These are phyloP conservation scores for Saccostrea glomerata DNA, from an alignment of 1,140 invertebrate genomes.

Conservation along the genomic window DNA sequence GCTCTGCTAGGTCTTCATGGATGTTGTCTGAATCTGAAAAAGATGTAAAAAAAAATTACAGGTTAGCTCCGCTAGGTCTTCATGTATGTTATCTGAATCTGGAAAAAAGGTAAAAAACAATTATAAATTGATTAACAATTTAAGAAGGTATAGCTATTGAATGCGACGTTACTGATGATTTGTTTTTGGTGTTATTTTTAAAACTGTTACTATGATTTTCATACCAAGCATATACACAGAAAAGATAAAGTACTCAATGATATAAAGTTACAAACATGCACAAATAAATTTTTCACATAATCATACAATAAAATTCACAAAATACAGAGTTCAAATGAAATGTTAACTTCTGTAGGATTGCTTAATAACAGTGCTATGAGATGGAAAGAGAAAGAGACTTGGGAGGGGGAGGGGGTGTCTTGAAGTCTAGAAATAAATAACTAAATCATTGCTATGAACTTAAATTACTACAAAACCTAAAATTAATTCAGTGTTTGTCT, in stretches of 20 bases:
- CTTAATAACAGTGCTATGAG: not conserved
- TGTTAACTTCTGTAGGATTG: not conserved
- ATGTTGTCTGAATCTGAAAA: slow-evolving; percentile 78
- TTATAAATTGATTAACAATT: slow-evolving; percentile 80
- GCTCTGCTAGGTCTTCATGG: slow-evolving; percentile 86
- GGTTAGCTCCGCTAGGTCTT: slow-evolving; percentile 90
- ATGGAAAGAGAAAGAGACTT: not conserved
- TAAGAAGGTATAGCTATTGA: not conserved
- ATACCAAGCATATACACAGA: too few species aligned
- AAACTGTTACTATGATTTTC: not conserved
- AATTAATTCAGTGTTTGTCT: not conserved
- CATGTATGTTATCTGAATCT: slow-evolving; percentile 80
- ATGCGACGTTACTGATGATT: too few species aligned
- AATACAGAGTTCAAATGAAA: not conserved
- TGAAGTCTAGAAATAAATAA: not conserved
- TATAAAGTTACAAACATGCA: too few species aligned
- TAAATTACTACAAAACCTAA: not conserved
- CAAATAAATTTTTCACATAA: too few species aligned
- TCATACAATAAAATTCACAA: not conserved
- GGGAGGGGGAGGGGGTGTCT: not conserved
- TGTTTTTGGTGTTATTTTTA: not conserved
- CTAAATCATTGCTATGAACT: not conserved
- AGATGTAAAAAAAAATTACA: too few species aligned
- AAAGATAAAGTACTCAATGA: too few species aligned
- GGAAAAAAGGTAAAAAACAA: slow-evolving; percentile 29